phyloP scores from a whole-genome alignment of 2,113 vertebrate genomes.

The Osmerus eperlanus region DNA sequence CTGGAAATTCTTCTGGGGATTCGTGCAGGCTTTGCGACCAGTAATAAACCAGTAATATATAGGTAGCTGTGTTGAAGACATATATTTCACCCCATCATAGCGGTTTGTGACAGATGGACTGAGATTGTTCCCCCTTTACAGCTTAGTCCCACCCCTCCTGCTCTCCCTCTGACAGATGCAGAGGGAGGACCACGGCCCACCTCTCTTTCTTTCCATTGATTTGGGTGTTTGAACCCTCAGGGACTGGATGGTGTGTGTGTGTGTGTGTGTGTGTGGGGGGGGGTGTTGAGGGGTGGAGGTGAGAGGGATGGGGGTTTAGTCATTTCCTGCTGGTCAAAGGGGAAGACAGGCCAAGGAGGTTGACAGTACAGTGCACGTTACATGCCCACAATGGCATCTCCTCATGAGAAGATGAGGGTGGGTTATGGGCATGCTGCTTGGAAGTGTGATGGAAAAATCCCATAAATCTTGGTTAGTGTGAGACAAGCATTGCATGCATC shows the following conservation, averaged over 20 bases:
- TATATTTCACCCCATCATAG: constrained; percentile 70
- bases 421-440: constrained; percentile 8
- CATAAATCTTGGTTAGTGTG: constrained; percentile 61
- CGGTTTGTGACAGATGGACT: constrained; percentile 77
- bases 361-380: constrained; percentile 40
- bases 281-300: constrained; percentile 27
- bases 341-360: constrained; percentile 30
- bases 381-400: constrained; percentile 52
- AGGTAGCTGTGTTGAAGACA: constrained; percentile 59
- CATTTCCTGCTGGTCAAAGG: constrained; percentile 60
- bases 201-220: constrained; percentile 78
- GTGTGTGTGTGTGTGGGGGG: constrained; percentile 35
- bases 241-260: constrained; percentile 55
- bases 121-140: constrained; percentile 68
- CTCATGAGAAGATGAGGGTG: constrained; percentile 24
- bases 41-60: constrained; percentile 59
- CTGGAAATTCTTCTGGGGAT: constrained; percentile 50
- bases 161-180: constrained; percentile 76
- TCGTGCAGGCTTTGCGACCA: constrained; percentile 38
- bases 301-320: constrained; percentile 50
- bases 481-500: constrained; percentile 48
- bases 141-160: constrained; percentile 63
- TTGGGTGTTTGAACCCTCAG: constrained; percentile 72
- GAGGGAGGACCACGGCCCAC: constrained; percentile 70
- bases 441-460: constrained; percentile 39